phyloP scores from a whole-genome alignment of 92 coral and sea anemone species.

The Desmophyllum pertusum region DNA sequence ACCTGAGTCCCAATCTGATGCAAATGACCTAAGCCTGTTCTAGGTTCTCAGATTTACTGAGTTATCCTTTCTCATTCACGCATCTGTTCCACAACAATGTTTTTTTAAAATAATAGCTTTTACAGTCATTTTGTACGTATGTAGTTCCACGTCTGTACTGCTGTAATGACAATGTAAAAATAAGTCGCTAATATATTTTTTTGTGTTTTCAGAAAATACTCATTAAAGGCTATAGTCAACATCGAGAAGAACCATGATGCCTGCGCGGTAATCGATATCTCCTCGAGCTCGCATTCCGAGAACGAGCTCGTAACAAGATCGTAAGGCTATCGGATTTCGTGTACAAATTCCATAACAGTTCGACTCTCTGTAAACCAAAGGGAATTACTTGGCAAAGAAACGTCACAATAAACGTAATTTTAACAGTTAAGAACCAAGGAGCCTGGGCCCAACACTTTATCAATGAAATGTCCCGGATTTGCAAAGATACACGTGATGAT shows the following conservation, averaged over 20 bases:
- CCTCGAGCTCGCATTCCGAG: conserved; percentile 68
- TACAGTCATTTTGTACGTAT: too few relatives aligned
- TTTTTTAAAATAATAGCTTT: too few relatives aligned
- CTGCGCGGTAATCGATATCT: conserved; percentile 67
- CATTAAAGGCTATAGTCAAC: conserved; percentile 50
- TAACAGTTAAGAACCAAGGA: conserved; percentile 83
- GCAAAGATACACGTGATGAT: conserved; percentile 64
- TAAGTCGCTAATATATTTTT: background rate
- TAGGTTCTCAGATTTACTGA: too few relatives aligned
- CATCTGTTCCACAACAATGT: too few relatives aligned
- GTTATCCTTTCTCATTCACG: too few relatives aligned
- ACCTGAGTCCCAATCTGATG: too few relatives aligned
- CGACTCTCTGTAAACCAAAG: conserved; percentile 58
- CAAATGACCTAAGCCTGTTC: too few relatives aligned
- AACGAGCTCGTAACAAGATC: conserved; percentile 28
- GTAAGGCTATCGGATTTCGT: conserved; percentile 64
- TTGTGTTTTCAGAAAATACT: conserved; percentile 52
- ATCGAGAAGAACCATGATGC: conserved; percentile 71
- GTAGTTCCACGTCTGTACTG: too few relatives aligned
- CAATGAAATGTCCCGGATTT: conserved; percentile 63
- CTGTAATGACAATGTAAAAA: background rate
- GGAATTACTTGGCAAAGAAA: conserved; percentile 62
- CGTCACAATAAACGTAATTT: conserved; percentile 62
- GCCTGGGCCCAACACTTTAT: conserved; percentile 81
- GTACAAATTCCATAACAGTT: conserved; percentile 31